Evolutionary conservation across 2,113 vertebrate genomes (phyloP), one percentile per base, ranked within the genome.

Genomic region (Podilymbus podiceps): DNA sequence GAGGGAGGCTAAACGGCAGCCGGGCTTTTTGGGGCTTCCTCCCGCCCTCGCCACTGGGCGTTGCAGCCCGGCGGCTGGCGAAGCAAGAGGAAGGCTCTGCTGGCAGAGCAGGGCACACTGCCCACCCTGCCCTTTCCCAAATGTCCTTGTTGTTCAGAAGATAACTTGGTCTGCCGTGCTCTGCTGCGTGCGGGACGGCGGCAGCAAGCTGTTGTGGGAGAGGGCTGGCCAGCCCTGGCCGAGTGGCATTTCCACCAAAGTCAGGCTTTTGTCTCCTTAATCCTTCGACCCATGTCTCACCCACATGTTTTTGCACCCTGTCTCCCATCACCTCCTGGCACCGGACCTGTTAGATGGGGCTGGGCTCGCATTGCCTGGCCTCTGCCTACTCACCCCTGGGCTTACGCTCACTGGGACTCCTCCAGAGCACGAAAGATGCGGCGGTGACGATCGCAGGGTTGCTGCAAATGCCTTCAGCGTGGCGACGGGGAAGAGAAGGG

Each of bases 11-110:
- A 69, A 78, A 44, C 0, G 5, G 19, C 47, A 42, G 47, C 31
- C 38, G 62, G 68, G 71, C 25, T 72, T n/a, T n/a, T 13, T 55
- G 66, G 56, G 82, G 4, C 15, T 80, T 75, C 52, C 66, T 72
- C 20, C 47, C 3, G 2, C 30, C 28, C 23, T 86, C 10, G 1
- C 15, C 47, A 23, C 40, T 27, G 30, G 30, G 10, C 0, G 1
- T 55, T 78, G 66, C 0, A 1, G 14, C 49, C 38, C 0, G 0
- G 11, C 0, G 1, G 14, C 50, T 66, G 49, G 33, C 5, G 3
- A 52, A 85, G 9, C 10, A 38, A 81, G 58, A 63, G 52, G 20
- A 40, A 63, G 66, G 69, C 84, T 89, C 73, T 87, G 50, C 77
- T 66, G 89, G 72, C 66, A 80, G 59, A 92, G 49, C 44, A 40